Percentiles rank a stretch among this genome's conserved stretches.
These are phyloP conservation scores for Sarcophaga carnaria DNA, from an alignment of 2,888 invertebrate species.

Conservation along the genomic window DNA sequence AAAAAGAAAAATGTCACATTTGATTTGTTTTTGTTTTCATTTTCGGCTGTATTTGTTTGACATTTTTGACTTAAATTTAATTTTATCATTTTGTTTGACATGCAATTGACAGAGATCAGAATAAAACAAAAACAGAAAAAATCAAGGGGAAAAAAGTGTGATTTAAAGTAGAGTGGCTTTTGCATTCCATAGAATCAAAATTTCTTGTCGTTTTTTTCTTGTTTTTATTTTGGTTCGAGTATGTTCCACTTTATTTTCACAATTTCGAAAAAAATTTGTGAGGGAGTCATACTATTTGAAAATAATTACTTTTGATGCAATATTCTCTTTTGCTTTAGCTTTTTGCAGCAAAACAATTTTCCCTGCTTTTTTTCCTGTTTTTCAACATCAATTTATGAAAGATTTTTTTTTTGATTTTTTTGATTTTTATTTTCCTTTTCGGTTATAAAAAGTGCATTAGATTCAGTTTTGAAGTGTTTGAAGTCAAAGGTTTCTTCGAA, in stretches of 20 bases:
- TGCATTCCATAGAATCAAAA: conserved; percentile 7
- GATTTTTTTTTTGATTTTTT: too few species aligned
- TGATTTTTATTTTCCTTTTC: not conserved
- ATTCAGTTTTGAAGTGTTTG: not conserved
- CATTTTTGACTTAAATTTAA: conserved; percentile 77
- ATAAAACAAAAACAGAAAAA: conserved; percentile 8
- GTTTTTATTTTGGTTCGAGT: conserved; percentile 1
- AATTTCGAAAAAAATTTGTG: not conserved
- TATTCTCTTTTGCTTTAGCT: conserved; percentile 52
- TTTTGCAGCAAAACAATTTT: not conserved
- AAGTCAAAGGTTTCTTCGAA: conserved; percentile 15
- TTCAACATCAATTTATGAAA: too few species aligned
- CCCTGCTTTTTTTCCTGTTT: too few species aligned
- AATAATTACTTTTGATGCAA: conserved; percentile 59
- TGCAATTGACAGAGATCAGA: conserved; percentile 57
- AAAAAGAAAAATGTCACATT: conserved; percentile 58
- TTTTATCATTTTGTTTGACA: conserved; percentile 72
- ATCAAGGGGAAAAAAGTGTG: conserved; percentile 16
- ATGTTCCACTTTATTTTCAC: conserved; percentile 12
- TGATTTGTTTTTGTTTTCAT: conserved; percentile 36
- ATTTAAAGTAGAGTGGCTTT: conserved; percentile 30
- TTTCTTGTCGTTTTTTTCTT: conserved; percentile 28
- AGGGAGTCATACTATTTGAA: conserved; percentile 23
- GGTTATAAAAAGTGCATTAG: conserved; percentile 60
- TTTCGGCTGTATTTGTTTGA: conserved; percentile 59